Evolutionary conservation across 2,797 vertebrate genomes (phyloP).

Genomic region (Paguma larvata): DNA sequence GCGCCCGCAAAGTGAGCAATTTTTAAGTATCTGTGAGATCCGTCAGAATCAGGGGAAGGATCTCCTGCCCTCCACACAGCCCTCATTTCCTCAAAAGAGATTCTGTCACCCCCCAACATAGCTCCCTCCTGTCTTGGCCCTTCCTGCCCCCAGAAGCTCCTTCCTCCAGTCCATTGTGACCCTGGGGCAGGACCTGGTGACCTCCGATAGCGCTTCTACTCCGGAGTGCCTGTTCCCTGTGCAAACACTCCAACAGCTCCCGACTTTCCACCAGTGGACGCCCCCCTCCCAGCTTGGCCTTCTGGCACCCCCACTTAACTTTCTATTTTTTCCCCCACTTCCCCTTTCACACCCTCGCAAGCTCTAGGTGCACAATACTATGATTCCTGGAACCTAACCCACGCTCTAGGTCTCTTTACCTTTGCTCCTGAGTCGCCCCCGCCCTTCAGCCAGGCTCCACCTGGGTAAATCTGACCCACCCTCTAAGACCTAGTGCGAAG

Average conservation of each 20-base stretch:
- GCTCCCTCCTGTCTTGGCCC: not conserved
- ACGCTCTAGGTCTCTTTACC: not conserved
- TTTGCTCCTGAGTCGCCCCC: slow-evolving; percentile 25
- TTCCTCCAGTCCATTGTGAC: not conserved
- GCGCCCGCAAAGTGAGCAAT: not conserved
- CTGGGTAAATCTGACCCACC: slow-evolving; percentile 63
- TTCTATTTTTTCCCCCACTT: not conserved
- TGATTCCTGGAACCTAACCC: not conserved
- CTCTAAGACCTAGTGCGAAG: not conserved
- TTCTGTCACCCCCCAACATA: not conserved
- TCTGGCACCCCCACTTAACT: not conserved
- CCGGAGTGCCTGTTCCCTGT: not conserved
- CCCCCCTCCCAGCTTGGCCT: not conserved
- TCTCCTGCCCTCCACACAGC: too few relatives aligned
- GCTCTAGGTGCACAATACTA: not conserved
- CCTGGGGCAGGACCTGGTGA: not conserved
- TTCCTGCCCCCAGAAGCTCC: not conserved
- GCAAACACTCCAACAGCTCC: not conserved
- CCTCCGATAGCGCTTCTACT: not conserved
- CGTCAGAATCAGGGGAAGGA: not conserved
- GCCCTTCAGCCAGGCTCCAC: not conserved
- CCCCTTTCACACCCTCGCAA: not conserved
- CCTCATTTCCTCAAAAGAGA: not conserved
- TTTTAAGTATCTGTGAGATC: not conserved
- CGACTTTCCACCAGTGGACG: not conserved